phyloP scores from a whole-genome alignment of 2,888 invertebrate species.

The Amphipoea lucens region DNA sequence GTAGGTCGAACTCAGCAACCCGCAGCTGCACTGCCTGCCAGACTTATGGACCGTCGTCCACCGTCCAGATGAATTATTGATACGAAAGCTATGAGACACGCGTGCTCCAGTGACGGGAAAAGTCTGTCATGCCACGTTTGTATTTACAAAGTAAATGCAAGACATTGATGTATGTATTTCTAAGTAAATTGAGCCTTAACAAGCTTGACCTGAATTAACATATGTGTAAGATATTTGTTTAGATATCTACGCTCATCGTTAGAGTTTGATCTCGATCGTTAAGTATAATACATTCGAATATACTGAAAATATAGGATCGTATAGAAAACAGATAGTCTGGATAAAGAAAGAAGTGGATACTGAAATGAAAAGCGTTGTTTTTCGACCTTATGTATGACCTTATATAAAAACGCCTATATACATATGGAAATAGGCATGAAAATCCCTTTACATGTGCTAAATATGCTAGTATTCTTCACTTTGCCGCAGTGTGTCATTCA shows the following conservation, averaged over 20 bases:
- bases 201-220: slow-evolving; percentile 37
- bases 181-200: slow-evolving; percentile 29
- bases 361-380: background rate
- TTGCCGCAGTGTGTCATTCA: slow-evolving; percentile 28
- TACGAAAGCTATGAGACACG: slow-evolving; percentile 63
- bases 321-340: background rate
- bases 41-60: slow-evolving; percentile 74
- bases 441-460: background rate
- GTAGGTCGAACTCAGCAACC: slow-evolving; percentile 75
- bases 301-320: background rate
- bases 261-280: background rate
- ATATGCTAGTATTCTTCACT: background rate
- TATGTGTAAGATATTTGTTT: slow-evolving; percentile 6
- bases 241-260: slow-evolving; percentile 1
- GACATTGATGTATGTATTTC: slow-evolving; percentile 35
- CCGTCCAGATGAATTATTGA: slow-evolving; percentile 81
- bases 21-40: slow-evolving; percentile 63
- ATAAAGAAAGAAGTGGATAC: background rate
- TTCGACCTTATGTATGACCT: background rate
- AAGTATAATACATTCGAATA: background rate
- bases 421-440: background rate
- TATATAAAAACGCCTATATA: background rate
- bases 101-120: slow-evolving; percentile 47
- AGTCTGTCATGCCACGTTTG: slow-evolving; percentile 36
- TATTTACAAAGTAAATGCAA: slow-evolving; percentile 44